Conservation (phyloP, 2,797 vertebrate genomes). For the Poliocrania exsul region DNA sequence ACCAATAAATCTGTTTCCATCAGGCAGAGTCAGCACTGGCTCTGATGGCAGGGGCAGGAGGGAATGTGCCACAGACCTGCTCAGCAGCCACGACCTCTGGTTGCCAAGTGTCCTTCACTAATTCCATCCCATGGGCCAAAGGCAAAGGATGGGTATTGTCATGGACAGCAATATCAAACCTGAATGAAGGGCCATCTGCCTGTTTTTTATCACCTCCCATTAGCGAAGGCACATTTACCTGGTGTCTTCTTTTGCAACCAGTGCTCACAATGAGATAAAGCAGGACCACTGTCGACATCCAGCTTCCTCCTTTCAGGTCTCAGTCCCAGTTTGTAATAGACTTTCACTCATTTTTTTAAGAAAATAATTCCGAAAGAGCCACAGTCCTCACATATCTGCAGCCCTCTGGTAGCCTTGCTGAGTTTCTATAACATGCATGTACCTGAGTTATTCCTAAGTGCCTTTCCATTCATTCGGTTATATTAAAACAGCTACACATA, state of each 20-base stretch:
- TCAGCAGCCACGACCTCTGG: background rate
- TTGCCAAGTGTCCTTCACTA: background rate
- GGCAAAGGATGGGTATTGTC: background rate
- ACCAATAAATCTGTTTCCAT: background rate
- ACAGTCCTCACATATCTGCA: background rate
- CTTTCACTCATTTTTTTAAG: background rate
- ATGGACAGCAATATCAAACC: background rate
- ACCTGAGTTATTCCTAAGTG: background rate
- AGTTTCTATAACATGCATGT: background rate
- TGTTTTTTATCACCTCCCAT: rapidly evolving
- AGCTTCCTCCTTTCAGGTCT: background rate
- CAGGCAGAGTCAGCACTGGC: background rate
- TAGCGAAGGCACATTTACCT: background rate
- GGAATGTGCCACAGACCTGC: background rate
- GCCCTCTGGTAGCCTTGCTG: background rate
- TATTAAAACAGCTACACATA: background rate
- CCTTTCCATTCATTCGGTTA: background rate
- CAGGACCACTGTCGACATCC: background rate
- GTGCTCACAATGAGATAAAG: background rate
- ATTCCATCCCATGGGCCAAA: background rate
- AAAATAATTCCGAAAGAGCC: background rate
- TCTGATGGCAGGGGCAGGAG: too few species aligned
- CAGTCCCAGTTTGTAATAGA: background rate
- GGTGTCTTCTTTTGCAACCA: background rate
- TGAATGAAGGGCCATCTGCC: too few species aligned